Evolutionary conservation across 2,797 vertebrate species (phyloP).

Genomic region (Ambastaia sidthimunki): DNA sequence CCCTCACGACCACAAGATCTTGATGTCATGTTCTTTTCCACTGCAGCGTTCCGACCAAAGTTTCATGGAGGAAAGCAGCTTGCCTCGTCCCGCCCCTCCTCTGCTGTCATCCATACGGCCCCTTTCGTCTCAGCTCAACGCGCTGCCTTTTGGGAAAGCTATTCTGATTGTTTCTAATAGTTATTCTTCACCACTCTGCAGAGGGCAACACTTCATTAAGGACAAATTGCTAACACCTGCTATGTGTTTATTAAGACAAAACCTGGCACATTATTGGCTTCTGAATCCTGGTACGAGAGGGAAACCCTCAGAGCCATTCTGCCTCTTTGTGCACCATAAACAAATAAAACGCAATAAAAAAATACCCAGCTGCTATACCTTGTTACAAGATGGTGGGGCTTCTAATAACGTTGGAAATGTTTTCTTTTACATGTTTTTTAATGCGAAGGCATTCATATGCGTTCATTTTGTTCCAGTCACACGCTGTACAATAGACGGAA

Average conservation of each 20-base stretch:
- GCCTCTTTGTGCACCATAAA: slow-evolving; percentile 33
- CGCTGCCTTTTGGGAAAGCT: background rate
- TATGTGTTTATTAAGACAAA: slow-evolving; percentile 71
- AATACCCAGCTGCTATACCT: slow-evolving; percentile 42
- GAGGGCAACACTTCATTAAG: slow-evolving; percentile 79
- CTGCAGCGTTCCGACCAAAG: slow-evolving; percentile 58
- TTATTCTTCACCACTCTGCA: slow-evolving; percentile 66
- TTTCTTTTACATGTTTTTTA: slow-evolving; percentile 10
- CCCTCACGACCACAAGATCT: slow-evolving; percentile 61
- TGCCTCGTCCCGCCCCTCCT: slow-evolving; percentile 45
- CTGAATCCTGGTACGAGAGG: slow-evolving; percentile 58
- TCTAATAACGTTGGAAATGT: slow-evolving; percentile 40
- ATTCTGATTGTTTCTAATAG: slow-evolving; percentile 58
- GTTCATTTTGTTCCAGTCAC: slow-evolving; percentile 31
- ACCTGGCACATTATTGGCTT: slow-evolving; percentile 65
- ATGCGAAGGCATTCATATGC: slow-evolving; percentile 31
- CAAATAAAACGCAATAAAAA: slow-evolving; percentile 44
- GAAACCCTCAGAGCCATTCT: slow-evolving; percentile 57
- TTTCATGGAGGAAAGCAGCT: slow-evolving; percentile 45
- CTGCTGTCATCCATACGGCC: slow-evolving; percentile 32
- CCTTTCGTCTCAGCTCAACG: background rate
- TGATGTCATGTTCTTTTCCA: slow-evolving; percentile 68
- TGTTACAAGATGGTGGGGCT: slow-evolving; percentile 30
- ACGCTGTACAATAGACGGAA: background rate
- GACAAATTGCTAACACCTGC: slow-evolving; percentile 77